Conservation (phyloP, 2,113 vertebrate genomes). For the Pelodiscus sinensis region DNA sequence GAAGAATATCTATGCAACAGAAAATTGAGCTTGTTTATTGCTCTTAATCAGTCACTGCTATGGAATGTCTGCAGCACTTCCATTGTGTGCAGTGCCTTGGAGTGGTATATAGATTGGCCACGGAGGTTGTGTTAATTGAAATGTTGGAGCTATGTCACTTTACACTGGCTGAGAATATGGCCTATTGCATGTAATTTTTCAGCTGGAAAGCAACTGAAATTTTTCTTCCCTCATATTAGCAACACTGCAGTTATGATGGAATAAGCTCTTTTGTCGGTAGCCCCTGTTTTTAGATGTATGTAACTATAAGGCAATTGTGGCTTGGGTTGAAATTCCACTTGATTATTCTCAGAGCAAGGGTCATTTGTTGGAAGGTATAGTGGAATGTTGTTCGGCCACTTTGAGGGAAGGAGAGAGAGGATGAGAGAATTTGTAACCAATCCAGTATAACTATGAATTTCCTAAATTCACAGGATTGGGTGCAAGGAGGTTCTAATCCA, state of each 20-base stretch:
- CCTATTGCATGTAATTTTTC: slow-evolving; percentile 24
- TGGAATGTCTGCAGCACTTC: rapidly evolving
- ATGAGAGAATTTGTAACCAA: neutral
- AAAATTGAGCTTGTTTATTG: neutral
- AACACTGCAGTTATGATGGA: slow-evolving; percentile 19
- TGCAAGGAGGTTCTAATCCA: neutral
- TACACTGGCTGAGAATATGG: neutral
- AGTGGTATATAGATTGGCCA: neutral
- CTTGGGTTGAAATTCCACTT: slow-evolving; percentile 20
- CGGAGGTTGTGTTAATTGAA: neutral
- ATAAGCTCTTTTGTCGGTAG: neutral
- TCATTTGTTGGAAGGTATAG: neutral
- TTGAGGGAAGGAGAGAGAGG: neutral
- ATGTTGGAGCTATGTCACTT: neutral
- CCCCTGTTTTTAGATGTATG: slow-evolving; percentile 59
- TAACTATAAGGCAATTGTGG: slow-evolving; percentile 9
- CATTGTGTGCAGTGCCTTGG: neutral
- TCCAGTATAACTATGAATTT: neutral
- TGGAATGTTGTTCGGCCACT: slow-evolving; percentile 26
- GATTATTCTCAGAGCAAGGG: slow-evolving; percentile 25
- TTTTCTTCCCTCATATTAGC: slow-evolving; percentile 31
- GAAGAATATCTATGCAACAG: neutral
- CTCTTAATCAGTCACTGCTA: neutral
- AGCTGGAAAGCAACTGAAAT: slow-evolving; percentile 30
- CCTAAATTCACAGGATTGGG: neutral